These are phyloP conservation scores for Oryzias sinensis DNA, from an alignment of 2,797 vertebrate species.

Conservation along the genomic window DNA sequence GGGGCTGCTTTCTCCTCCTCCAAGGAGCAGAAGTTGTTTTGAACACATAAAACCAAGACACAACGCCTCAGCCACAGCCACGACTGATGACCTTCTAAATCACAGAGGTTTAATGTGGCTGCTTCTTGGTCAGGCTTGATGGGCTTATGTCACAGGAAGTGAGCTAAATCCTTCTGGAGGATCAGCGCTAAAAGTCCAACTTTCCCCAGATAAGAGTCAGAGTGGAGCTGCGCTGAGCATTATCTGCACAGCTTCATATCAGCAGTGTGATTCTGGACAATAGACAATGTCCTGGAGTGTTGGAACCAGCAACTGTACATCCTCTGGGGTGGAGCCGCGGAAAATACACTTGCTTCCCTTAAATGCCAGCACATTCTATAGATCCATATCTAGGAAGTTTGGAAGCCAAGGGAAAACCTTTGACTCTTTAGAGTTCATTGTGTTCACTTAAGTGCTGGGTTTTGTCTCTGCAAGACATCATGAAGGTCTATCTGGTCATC, in stretches of 20 bases:
- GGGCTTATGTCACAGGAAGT: constrained; percentile 64
- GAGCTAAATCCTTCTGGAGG: constrained; percentile 48
- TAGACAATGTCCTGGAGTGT: not conserved
- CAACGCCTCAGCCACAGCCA: constrained; percentile 17
- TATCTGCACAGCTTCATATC: constrained; percentile 3
- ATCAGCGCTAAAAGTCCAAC: constrained; percentile 15
- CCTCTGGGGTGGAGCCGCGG: no score
- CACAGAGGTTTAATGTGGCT: constrained; percentile 45
- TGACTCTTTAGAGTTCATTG: no score
- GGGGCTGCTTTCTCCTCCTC: constrained; percentile 29
- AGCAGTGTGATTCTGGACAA: not conserved
- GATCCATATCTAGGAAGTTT: no score
- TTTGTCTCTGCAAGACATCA: no score
- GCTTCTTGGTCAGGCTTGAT: constrained; percentile 53
- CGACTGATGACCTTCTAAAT: constrained; percentile 50
- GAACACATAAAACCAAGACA: constrained; percentile 33
- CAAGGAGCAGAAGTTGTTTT: constrained; percentile 54
- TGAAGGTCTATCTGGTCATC: no score
- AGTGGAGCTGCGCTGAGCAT: not conserved
- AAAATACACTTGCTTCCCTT: no score
- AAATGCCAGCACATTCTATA: no score
- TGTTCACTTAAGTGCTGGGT: no score
- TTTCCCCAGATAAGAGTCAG: constrained; percentile 34
- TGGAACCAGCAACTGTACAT: no score
- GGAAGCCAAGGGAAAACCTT: no score